A percentile compares a stretch with the other conserved stretches of the same genome.
These are phyloP conservation scores for Sthenelais limicola DNA, from an alignment of 2,888 invertebrate genomes.

Conservation along the genomic window DNA sequence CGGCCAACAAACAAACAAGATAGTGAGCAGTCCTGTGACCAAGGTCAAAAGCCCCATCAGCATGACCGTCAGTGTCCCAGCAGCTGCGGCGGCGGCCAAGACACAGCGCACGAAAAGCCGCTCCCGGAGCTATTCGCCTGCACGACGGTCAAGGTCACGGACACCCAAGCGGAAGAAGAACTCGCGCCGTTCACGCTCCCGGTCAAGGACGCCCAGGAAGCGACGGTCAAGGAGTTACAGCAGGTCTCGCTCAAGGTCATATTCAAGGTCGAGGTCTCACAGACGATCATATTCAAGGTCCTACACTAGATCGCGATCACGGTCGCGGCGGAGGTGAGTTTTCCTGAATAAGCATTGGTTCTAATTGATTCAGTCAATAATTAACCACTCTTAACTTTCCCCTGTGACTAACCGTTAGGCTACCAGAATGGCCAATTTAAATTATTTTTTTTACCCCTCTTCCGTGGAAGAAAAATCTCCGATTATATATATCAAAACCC, in stretches of 20 bases:
- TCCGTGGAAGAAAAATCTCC: too few species aligned
- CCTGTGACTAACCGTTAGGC: too few species aligned
- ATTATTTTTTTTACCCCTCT: too few species aligned
- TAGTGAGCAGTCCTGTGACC: background rate
- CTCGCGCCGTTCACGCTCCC: slow-evolving; percentile 3
- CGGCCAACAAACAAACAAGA: background rate
- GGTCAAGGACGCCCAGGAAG: slow-evolving; percentile 31
- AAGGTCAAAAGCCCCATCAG: background rate
- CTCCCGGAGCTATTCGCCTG: slow-evolving; percentile 35
- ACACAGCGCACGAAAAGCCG: slow-evolving; percentile 28
- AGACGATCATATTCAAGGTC: slow-evolving; percentile 36
- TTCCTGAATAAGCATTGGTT: too few species aligned
- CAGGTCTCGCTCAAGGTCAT: slow-evolving; percentile 24
- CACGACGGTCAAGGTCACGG: slow-evolving; percentile 29
- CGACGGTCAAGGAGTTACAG: slow-evolving; percentile 25
- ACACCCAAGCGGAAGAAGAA: slow-evolving; percentile 24
- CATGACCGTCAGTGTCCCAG: too few species aligned
- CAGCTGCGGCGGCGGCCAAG: background rate
- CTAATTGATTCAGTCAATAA: too few species aligned
- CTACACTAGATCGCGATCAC: slow-evolving; percentile 31
- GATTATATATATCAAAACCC: too few species aligned
- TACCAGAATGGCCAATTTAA: too few species aligned
- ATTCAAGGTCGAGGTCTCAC: slow-evolving; percentile 29
- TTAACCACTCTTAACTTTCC: too few species aligned
- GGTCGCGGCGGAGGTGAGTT: slow-evolving; percentile 15